Conservation (phyloP, 2,888 invertebrate species). For the Meliscaeva auricollis region DNA sequence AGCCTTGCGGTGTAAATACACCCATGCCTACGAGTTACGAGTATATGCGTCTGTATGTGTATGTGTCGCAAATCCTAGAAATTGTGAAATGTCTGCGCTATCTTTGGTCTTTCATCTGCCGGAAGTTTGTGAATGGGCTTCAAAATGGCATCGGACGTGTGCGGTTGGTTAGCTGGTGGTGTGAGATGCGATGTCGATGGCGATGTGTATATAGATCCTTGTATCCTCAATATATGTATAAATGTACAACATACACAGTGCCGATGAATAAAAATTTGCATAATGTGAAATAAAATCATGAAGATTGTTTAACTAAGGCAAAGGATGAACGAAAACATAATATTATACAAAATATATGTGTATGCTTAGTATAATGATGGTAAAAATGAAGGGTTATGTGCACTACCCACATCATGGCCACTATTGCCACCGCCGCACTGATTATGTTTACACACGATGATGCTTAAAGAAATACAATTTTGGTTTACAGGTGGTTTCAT, state of each 20-base stretch:
- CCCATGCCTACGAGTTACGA: too few relatives aligned
- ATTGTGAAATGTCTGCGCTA: conserved; percentile 59
- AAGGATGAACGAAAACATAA: conserved; percentile 32
- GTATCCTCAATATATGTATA: neutral
- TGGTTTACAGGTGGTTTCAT: conserved; percentile 23
- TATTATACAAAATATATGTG: conserved; percentile 17
- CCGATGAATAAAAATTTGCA: conserved; percentile 67
- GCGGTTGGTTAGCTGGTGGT: conserved; percentile 4
- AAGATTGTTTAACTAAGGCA: conserved; percentile 55
- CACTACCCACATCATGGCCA: neutral
- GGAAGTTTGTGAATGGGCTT: conserved; percentile 50
- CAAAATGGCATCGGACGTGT: conserved; percentile 21
- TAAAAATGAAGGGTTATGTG: neutral
- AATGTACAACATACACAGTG: conserved; percentile 24
- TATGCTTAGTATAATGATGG: conserved; percentile 29
- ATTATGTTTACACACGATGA: conserved; percentile 17
- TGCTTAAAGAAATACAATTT: neutral
- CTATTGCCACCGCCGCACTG: neutral
- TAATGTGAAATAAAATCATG: conserved; percentile 71
- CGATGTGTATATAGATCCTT: neutral
- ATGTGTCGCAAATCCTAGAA: conserved; percentile 27
- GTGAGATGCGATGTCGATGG: neutral
- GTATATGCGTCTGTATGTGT: neutral
- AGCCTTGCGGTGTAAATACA: too few relatives aligned
- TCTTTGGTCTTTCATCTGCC: conserved; percentile 55